A percentile compares a stretch with the other conserved stretches of the same genome.
Conservation (phyloP, 1,140 invertebrate genomes). For the Drosophila sp. region DNA sequence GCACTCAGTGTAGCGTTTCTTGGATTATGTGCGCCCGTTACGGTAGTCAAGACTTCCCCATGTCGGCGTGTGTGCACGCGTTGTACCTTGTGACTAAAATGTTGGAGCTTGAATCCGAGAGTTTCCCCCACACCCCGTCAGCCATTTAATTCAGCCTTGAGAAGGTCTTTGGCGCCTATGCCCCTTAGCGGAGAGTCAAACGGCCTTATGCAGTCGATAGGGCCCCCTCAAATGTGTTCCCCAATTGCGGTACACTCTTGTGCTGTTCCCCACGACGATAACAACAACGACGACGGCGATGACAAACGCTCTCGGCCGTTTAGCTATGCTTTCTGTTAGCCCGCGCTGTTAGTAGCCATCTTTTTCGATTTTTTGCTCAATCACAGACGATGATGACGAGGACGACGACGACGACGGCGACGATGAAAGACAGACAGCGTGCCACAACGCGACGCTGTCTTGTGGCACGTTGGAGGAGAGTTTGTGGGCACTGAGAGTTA, state of each 20-base stretch:
- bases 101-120: conserved; percentile 20
- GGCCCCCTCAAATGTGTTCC: conserved; percentile 31
- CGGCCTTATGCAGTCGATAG: neutral
- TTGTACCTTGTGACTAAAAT: conserved; percentile 57
- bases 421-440: neutral
- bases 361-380: conserved; percentile 82
- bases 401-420: neutral
- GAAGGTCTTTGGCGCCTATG: conserved; percentile 61
- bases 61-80: conserved; percentile 78
- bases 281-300: conserved; percentile 11
- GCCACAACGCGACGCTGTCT: neutral
- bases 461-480: neutral
- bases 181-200: conserved; percentile 41
- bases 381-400: conserved; percentile 24
- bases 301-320: conserved; percentile 32
- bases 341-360: conserved; percentile 83
- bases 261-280: conserved; percentile 27
- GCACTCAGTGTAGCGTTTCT: neutral
- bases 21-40: conserved; percentile 70
- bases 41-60: conserved; percentile 82
- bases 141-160: conserved; percentile 52
- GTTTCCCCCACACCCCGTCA: conserved; percentile 3
- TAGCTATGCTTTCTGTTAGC: conserved; percentile 78
- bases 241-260: conserved; percentile 27
- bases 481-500: neutral